phyloP scores from a whole-genome alignment of 2,797 vertebrate genomes.

The Notolepis coatsorum region DNA sequence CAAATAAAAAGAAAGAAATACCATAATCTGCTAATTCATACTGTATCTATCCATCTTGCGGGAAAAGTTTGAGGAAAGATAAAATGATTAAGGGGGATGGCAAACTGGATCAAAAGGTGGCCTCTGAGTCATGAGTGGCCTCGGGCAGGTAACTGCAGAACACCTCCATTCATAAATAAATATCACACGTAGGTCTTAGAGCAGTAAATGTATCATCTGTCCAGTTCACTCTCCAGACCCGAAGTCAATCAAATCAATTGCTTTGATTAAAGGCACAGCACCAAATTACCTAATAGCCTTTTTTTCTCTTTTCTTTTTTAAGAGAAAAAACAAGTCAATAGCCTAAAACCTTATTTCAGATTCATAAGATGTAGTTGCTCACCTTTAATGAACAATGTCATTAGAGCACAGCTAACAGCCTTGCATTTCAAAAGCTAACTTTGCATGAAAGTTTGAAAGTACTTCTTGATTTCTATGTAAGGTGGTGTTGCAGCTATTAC shows the following conservation, averaged over 20 bases:
- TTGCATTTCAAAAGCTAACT: conserved; percentile 16
- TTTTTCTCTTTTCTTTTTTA: background rate
- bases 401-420: background rate
- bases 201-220: conserved; percentile 44
- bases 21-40: conserved; percentile 7
- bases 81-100: conserved; percentile 18
- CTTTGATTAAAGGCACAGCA: conserved; percentile 55
- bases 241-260: conserved; percentile 49
- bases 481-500: no score
- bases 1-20: conserved; percentile 1
- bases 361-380: conserved; percentile 16
- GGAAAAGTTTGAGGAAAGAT: conserved; percentile 28
- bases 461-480: no score
- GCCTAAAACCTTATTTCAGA: conserved; percentile 18
- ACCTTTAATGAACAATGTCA: conserved; percentile 36
- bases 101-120: conserved; percentile 42
- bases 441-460: no score
- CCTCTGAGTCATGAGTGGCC: conserved; percentile 33
- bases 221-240: conserved; percentile 31
- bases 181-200: conserved; percentile 41
- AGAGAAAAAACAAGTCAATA: conserved; percentile 8
- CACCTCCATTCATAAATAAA: conserved; percentile 53
- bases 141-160: conserved; percentile 37
- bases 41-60: conserved; percentile 23
- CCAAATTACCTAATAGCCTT: conserved; percentile 27